These are phyloP conservation scores for Chouioia cunea DNA, from an alignment of 2,888 invertebrate genomes.

Conservation along the genomic window DNA sequence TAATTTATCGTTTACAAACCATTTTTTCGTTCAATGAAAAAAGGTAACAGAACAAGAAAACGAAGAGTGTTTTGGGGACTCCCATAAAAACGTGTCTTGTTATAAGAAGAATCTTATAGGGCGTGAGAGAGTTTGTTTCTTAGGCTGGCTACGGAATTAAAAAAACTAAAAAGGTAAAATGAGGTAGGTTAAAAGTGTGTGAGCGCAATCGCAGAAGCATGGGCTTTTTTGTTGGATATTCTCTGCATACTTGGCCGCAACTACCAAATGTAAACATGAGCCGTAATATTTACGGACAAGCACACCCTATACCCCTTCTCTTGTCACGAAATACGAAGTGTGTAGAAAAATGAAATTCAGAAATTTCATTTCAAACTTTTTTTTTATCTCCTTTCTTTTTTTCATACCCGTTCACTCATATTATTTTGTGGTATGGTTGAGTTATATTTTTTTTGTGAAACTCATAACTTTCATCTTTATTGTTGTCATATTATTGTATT, in stretches of 20 bases:
- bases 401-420: background rate
- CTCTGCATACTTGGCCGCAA: slow-evolving; percentile 21
- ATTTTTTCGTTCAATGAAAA: background rate
- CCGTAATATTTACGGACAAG: slow-evolving; percentile 47
- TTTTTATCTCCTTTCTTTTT: slow-evolving; percentile 26
- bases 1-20: slow-evolving; percentile 24
- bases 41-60: background rate
- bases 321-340: too few relatives aligned
- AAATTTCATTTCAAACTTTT: too few relatives aligned
- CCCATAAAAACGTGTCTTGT: slow-evolving; percentile 20
- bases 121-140: slow-evolving; percentile 7
- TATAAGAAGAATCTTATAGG: slow-evolving; percentile 34
- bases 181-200: slow-evolving; percentile 62
- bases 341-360: too few relatives aligned
- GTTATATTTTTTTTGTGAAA: too few relatives aligned
- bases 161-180: slow-evolving; percentile 49
- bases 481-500: too few relatives aligned
- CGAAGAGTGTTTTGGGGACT: background rate
- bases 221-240: slow-evolving; percentile 23
- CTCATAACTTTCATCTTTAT: too few relatives aligned
- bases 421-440: too few relatives aligned
- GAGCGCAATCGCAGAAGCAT: slow-evolving; percentile 56
- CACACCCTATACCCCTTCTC: too few relatives aligned
- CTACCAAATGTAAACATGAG: slow-evolving; percentile 39
- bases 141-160: background rate